Evolutionary conservation across 2,113 vertebrate genomes (phyloP).

Genomic region (Sphyrna mokarran): DNA sequence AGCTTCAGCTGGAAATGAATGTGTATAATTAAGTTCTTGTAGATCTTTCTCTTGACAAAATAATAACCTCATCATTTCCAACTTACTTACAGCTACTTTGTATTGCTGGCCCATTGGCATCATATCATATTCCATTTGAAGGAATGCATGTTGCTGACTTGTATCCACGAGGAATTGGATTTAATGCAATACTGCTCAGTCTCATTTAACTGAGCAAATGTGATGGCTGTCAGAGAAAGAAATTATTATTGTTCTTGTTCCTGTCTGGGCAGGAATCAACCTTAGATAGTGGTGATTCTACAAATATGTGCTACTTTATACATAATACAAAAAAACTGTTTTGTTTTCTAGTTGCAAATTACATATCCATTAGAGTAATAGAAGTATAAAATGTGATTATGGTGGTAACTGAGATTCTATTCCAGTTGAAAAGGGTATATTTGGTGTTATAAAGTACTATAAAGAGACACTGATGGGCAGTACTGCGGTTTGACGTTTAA

Average conservation of each 20-base stretch:
- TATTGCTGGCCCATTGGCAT: background rate
- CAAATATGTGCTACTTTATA: background rate
- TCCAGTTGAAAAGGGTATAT: background rate
- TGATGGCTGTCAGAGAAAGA: background rate
- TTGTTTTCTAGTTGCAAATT: conserved; percentile 15
- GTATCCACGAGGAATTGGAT: conserved; percentile 17
- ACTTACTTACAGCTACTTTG: conserved; percentile 8
- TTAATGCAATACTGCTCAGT: background rate
- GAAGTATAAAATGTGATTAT: background rate
- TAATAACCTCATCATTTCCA: conserved; percentile 28
- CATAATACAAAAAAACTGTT: conserved; percentile 1
- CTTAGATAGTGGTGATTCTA: background rate
- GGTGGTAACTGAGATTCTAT: background rate
- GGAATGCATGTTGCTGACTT: conserved; percentile 15
- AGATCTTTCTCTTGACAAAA: background rate
- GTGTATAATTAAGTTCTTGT: conserved; percentile 3
- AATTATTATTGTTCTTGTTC: conserved; percentile 7
- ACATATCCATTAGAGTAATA: background rate
- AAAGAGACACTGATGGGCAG: background rate
- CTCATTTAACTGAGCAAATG: background rate
- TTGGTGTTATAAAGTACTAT: background rate
- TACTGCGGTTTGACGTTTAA: background rate
- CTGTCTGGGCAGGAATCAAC: background rate
- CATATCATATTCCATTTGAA: conserved; percentile 27
- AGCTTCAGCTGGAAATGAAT: conserved; percentile 11